Evolutionary conservation across 2,797 vertebrate species (phyloP).

Genomic region (Macropus fuliginosus): DNA sequence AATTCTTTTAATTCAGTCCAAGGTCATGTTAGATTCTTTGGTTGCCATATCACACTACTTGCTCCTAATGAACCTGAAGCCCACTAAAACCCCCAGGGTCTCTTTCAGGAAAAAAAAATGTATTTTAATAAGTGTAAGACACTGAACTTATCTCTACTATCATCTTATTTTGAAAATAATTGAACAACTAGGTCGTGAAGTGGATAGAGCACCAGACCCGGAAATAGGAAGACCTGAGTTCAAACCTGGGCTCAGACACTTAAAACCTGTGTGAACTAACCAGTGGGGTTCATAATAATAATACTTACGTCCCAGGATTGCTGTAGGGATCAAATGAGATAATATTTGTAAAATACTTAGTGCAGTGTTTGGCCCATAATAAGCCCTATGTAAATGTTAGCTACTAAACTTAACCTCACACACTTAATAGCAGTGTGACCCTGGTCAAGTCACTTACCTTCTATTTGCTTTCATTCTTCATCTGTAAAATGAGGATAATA

Average conservation of each 20-base stretch:
- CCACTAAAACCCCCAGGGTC: background rate
- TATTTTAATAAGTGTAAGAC: background rate
- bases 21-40: background rate
- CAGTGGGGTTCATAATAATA: background rate
- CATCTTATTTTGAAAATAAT: background rate
- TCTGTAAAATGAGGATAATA: background rate
- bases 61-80: background rate
- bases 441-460: background rate
- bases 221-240: too few species aligned
- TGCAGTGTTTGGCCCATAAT: background rate
- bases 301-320: background rate
- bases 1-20: background rate
- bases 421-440: background rate
- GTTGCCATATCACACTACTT: background rate
- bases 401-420: background rate
- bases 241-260: background rate
- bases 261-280: background rate
- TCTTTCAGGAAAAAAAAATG: background rate
- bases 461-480: conserved; percentile 20
- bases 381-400: background rate
- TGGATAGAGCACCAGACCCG: background rate
- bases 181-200: background rate
- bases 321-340: background rate
- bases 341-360: background rate
- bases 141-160: background rate